Evolutionary conservation across 1,140 invertebrate genomes (phyloP).

Genomic region (Acromyrmex echinatior): DNA sequence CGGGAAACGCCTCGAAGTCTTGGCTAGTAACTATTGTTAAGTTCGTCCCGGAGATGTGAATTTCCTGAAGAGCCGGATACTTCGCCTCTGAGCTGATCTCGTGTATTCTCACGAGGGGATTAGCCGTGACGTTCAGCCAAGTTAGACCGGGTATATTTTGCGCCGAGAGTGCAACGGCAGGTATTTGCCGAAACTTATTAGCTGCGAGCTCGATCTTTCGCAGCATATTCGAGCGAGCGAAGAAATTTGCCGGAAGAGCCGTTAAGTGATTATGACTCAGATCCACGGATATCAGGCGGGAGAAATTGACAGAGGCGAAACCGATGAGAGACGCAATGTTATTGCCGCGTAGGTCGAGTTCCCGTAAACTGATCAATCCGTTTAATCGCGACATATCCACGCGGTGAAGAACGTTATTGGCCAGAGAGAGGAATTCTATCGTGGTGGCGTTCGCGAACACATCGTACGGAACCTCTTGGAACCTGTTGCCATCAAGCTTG

Average conservation of each 20-base stretch:
- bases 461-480: constrained; percentile 92
- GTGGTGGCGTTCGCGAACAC: constrained; percentile 91
- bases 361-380: constrained; percentile 91
- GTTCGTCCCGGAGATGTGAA: constrained; percentile 94
- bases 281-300: constrained; percentile 91
- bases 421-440: constrained; percentile 91
- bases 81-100: constrained; percentile 89
- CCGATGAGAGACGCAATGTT: constrained; percentile 91
- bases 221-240: constrained; percentile 90
- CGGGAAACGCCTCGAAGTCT: constrained; percentile 94
- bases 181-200: constrained; percentile 94
- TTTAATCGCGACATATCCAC: constrained; percentile 92
- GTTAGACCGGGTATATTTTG: constrained; percentile 90
- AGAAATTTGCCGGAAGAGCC: constrained; percentile 93
- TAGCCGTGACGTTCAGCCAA: constrained; percentile 93
- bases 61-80: constrained; percentile 91
- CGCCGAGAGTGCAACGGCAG: constrained; percentile 92
- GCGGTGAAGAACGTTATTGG: constrained; percentile 90
- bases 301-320: constrained; percentile 91
- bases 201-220: constrained; percentile 92
- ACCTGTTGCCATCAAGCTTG: constrained; percentile 91
- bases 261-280: constrained; percentile 91
- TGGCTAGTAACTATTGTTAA: constrained; percentile 94
- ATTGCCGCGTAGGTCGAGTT: constrained; percentile 92
- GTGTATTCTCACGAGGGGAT: constrained; percentile 92